phyloP scores from a whole-genome alignment of 2,797 vertebrate genomes.

The Hemitrygon akajei region DNA sequence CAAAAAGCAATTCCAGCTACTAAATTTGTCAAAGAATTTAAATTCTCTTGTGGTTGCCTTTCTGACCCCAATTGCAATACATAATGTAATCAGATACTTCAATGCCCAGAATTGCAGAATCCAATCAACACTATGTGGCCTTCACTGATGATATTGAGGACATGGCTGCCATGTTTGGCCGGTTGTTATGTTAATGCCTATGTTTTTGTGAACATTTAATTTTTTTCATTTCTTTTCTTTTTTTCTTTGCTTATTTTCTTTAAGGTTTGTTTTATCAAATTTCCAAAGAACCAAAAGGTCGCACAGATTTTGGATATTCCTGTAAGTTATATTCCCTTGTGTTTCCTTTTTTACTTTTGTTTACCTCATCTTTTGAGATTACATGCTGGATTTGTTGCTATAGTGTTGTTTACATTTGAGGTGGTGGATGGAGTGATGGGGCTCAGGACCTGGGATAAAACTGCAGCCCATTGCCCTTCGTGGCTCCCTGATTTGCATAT shows the following conservation, averaged over 20 bases:
- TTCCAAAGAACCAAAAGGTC: slow-evolving; percentile 90
- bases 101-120: slow-evolving; percentile 58
- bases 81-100: slow-evolving; percentile 70
- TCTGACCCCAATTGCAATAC: slow-evolving; percentile 73
- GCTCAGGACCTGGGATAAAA: neutral
- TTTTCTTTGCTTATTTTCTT: slow-evolving; percentile 66
- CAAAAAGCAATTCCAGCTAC: slow-evolving; percentile 72
- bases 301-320: slow-evolving; percentile 93
- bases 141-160: neutral
- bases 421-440: neutral
- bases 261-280: slow-evolving; percentile 98
- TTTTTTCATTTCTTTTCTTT: slow-evolving; percentile 66
- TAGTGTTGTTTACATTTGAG: slow-evolving; percentile 49
- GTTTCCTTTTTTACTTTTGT: slow-evolving; percentile 58
- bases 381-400: neutral
- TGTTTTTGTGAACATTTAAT: slow-evolving; percentile 4
- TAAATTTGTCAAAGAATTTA: slow-evolving; percentile 69
- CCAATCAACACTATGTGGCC: slow-evolving; percentile 66
- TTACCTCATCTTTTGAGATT: slow-evolving; percentile 40
- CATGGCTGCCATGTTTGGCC: slow-evolving; percentile 44
- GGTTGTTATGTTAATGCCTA: slow-evolving; percentile 62
- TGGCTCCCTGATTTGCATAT: neutral
- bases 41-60: slow-evolving; percentile 59
- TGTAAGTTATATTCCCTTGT: slow-evolving; percentile 83
- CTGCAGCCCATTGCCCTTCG: neutral